Conservation (phyloP, 2,113 vertebrate genomes). For the Dasypus novemcinctus region DNA sequence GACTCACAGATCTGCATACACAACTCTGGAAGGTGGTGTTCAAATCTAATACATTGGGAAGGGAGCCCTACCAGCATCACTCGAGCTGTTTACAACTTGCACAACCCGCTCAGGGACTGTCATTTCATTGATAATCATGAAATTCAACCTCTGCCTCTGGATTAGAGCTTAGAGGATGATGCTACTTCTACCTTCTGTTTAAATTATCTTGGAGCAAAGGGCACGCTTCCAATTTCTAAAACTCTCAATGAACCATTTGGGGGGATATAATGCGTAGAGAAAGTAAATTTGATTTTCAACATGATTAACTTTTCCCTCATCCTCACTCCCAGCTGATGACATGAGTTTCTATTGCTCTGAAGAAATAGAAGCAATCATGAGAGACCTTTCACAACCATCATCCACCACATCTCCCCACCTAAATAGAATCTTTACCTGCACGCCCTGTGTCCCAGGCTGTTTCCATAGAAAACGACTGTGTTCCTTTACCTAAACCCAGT, state of each 20-base stretch:
- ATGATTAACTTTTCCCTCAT: too few relatives aligned
- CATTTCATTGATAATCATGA: fast-evolving
- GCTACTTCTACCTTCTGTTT: too few relatives aligned
- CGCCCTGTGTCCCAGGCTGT: background rate
- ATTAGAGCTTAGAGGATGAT: fast-evolving
- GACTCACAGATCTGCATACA: fast-evolving
- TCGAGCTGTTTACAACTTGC: fast-evolving
- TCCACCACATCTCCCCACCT: background rate
- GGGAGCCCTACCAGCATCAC: fast-evolving
- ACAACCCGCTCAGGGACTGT: fast-evolving
- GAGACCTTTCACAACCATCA: background rate
- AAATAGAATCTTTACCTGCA: background rate
- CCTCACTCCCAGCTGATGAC: too few relatives aligned
- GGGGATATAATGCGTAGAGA: fast-evolving
- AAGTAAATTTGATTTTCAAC: background rate
- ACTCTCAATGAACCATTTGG: too few relatives aligned
- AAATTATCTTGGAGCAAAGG: too few relatives aligned
- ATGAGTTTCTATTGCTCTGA: background rate
- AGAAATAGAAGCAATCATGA: background rate
- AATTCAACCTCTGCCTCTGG: fast-evolving
- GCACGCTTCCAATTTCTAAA: background rate
- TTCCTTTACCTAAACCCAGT: too few relatives aligned
- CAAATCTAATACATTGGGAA: background rate
- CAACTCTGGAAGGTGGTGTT: fast-evolving
- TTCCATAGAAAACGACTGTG: fast-evolving